Evolutionary conservation across 1,140 invertebrate species (phyloP).

Genomic region (Drosophila parvula): DNA sequence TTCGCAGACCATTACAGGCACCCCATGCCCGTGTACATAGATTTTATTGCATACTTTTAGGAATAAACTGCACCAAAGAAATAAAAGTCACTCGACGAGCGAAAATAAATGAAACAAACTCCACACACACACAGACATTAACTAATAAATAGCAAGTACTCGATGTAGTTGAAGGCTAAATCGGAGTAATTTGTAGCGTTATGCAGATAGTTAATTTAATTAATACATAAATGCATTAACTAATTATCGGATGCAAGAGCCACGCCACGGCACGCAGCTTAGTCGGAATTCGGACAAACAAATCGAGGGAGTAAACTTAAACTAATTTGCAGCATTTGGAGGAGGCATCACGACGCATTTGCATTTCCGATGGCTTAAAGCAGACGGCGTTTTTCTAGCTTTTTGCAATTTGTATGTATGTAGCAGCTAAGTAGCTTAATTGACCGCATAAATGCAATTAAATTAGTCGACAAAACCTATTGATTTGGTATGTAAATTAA

Average conservation of each 20-base stretch:
- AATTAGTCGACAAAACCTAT: constrained; percentile 45
- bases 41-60: constrained; percentile 78
- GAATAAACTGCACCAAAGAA: constrained; percentile 72
- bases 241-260: constrained; percentile 51
- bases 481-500: constrained; percentile 69
- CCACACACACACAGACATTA: constrained; percentile 2
- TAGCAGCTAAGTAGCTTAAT: constrained; percentile 71
- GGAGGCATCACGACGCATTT: constrained; percentile 22
- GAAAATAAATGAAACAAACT: not conserved
- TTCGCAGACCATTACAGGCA: constrained; percentile 58
- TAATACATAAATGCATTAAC: constrained; percentile 64
- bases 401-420: constrained; percentile 74
- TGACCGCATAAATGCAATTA: constrained; percentile 47
- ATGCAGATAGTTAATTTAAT: constrained; percentile 68
- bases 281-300: constrained; percentile 18
- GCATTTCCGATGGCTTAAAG: constrained; percentile 39
- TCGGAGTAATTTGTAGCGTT: constrained; percentile 30
- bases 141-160: constrained; percentile 27
- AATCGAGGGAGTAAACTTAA: constrained; percentile 5
- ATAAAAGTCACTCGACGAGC: constrained; percentile 26
- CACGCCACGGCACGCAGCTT: constrained; percentile 43
- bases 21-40: constrained; percentile 73
- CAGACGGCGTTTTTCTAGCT: constrained; percentile 66
- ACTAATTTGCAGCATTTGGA: constrained; percentile 57
- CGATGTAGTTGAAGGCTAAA: constrained; percentile 11